Base-by-base conservation (phyloP, 1,140 invertebrate species). In the Hesperophylax magnus region DNA sequence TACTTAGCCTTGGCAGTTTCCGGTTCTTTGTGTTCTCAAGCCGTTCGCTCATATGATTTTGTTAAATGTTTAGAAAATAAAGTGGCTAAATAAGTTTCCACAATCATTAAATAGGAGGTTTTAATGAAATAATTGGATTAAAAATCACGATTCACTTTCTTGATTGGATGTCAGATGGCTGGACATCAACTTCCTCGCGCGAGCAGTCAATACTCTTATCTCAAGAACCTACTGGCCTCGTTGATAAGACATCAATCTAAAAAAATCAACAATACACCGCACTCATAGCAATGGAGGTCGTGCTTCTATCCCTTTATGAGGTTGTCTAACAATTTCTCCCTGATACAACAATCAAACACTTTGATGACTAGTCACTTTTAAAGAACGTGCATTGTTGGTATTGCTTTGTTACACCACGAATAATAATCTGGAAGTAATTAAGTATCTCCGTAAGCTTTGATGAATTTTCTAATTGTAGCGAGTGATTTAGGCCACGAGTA, bases 381-480 rank as follows among this genome's bases (percentile, higher is more conserved):
- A 39, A 2, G 9, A 24, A 14, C 1, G 27, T 3, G 27, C 24
- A 34, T 67, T 67, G 65, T 67, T 67, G 65, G 18, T 39, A 39
- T 39, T 39, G 34, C 34, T 39, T 39, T 39, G 34, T 39, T 39
- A 39, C 3, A 9, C 34, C 39, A 6, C 24, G 63, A 34, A 67
- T 34, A 67, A n/a, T 67, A 27, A 67, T 67, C 65, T 31, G 27
- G 31, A 39, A 31, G 65, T 67, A 67, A 47, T 67, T 67, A 67
- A 67, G 65, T 47, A 9, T 24, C 18, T 39, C 18, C 18, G 69
- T 54, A 53, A 20, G 69, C 34, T 72, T 72, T 72, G 69, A 72
- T 72, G 20, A 24, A 53, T 72, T 72, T 72, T 72, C 39, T 72
- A 72, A 72, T 72, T 53, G 69, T 72, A 72, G 20, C 69, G 8